Evolutionary conservation across 2,888 invertebrate genomes (phyloP), one percentile per base, ranked within the genome.

Genomic region (Cyclophora punctaria): DNA sequence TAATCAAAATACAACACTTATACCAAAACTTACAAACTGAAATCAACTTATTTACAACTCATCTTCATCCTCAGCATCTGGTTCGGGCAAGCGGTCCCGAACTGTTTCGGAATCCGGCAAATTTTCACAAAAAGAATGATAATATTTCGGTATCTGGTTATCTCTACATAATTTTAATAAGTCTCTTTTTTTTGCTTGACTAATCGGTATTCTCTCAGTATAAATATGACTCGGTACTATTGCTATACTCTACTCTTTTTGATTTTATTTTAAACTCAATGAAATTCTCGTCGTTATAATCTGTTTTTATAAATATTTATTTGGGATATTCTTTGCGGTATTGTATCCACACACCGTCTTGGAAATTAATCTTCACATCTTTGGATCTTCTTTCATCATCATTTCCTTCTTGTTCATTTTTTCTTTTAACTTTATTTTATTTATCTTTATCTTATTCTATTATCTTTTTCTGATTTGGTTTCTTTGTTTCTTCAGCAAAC

Each of bases 271-370:
- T 43, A 1, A 47, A 34, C 20, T 20, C 41, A 40, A 4, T 46
- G 20, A 46, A 46, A n/a, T 7, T 37, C 35, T 46, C 46, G 7
- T 46, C 46, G 20, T 41, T 46, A 40, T 46, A 41, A 46, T 46
- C 41, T 37, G 40, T 41, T 46, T 46, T 40, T 53, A 20, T 20
- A 20, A 20, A 20, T 20, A 20, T 20, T 20, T 1, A 20, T 20
- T 20, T 53, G 51, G 47, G 48, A 37, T 6, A 46, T 33, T 50
- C 40, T 51, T 50, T 53, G 34, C 53, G 53, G 7, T 53, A 48
- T 41, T 48, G 53, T 43, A 53, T 53, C 53, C 50, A 53, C 33
- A 53, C 53, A 44, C 48, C 50, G 35, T 53, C 50, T 44, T 47
- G 48, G 45, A 50, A 51, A 33, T 47, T 44, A 3, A 3, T 46